Conservation (phyloP, 2,888 invertebrate species). For the Abscondita cerata region DNA sequence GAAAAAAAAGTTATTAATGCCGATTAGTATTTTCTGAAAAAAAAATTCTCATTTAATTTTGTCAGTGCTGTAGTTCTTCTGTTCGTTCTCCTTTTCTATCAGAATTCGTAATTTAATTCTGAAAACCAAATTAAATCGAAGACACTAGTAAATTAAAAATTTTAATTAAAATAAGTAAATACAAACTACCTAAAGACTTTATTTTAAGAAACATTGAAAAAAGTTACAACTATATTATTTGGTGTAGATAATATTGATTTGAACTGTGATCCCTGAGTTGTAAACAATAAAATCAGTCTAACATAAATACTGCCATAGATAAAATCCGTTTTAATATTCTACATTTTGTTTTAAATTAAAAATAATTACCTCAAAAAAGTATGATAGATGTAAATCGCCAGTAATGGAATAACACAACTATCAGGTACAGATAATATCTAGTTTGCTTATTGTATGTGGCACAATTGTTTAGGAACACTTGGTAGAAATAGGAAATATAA, state of each 20-base stretch:
- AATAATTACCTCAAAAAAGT: neutral
- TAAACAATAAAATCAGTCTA: conserved; percentile 51
- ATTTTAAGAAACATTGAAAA: conserved; percentile 42
- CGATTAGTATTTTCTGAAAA: too few species aligned
- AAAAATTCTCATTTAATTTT: too few species aligned
- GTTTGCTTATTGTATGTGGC: conserved; percentile 43
- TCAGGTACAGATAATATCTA: conserved; percentile 46
- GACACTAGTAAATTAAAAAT: too few species aligned
- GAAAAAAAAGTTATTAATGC: too few species aligned
- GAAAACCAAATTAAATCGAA: too few species aligned
- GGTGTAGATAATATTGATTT: conserved; percentile 44
- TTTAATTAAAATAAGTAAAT: conserved; percentile 15
- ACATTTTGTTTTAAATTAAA: neutral
- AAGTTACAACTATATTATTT: conserved; percentile 47
- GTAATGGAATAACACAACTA: conserved; percentile 36
- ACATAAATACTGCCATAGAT: conserved; percentile 36
- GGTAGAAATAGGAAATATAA: conserved; percentile 35
- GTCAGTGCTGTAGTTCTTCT: too few species aligned
- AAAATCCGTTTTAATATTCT: neutral
- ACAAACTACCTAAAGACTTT: conserved; percentile 48
- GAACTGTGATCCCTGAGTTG: conserved; percentile 50
- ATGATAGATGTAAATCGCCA: conserved; percentile 17
- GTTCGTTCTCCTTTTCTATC: too few species aligned
- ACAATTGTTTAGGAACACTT: conserved; percentile 47
- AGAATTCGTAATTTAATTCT: too few species aligned